Evolutionary conservation across 1,140 invertebrate genomes (phyloP), one percentile per base, ranked within the genome.

Genomic region (Magallana gigas): DNA sequence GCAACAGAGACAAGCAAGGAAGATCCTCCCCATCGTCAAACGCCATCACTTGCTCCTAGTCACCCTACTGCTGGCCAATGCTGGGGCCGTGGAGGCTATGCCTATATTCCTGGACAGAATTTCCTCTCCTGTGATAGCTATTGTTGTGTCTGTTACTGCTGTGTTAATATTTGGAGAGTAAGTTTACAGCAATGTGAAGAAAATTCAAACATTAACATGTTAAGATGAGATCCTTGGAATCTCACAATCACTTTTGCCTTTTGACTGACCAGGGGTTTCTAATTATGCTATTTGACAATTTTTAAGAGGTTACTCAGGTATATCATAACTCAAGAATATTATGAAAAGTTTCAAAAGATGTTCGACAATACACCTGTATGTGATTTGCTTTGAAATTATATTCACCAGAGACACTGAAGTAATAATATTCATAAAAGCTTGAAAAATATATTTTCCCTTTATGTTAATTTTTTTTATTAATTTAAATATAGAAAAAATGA

Each of bases 131-230:
- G 84, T 94, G 14, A 93, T 90, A 76, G 94, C 94, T 8, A 92
- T 94, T 84, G 48, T 90, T 56, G 93, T 94, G 1, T 94, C 94
- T 56, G 93, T 94, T 8, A 94, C 93, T 56, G 94, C 93, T 80
- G 94, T 95, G 12, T 90, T 95, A 1, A 86, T 95, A 29, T 94
- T 94, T 93, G 94, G 94, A 91, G 94, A 95, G 94, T 95, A 92
- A 90, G 94, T 92, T 80, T 57, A 23, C 64, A 87, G 8, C 14
- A 57, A 29, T 5, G 12, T 16, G 1, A 36, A 8, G 36, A 48
- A 48, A 16, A 48, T 29, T 58, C 16, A 83, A 85, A 18, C 18
- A 64, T 23, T 23, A 23, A 23, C 23, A 23, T 23, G 23, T 23
- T 23, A 23, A 23, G 23, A 23, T 23, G 23, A 23, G 23, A 23